Evolutionary conservation across 2,113 vertebrate genomes (phyloP).

Genomic region (Saimiri boliviensis): DNA sequence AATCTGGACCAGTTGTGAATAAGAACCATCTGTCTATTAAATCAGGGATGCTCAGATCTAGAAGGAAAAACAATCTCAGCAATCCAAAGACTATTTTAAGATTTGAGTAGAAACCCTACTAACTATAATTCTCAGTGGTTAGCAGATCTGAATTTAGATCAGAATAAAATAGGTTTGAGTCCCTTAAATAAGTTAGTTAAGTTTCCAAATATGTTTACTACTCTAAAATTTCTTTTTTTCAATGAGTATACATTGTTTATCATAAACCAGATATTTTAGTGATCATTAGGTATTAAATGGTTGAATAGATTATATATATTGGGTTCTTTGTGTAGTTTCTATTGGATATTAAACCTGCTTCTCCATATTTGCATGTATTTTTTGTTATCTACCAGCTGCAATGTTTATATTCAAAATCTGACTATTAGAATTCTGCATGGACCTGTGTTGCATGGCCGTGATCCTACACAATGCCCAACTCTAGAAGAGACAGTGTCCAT

Average conservation of each 20-base stretch:
- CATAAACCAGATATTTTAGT: background rate
- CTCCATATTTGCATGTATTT: too few relatives aligned
- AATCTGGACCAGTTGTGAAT: background rate
- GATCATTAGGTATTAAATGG: background rate
- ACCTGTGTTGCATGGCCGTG: background rate
- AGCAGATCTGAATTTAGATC: background rate
- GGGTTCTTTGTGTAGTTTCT: background rate
- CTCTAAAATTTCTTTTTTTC: background rate
- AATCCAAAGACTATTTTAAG: background rate
- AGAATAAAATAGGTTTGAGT: background rate
- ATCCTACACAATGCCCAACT: background rate
- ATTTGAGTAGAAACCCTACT: background rate
- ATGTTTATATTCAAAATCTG: background rate
- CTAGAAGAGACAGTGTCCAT: background rate
- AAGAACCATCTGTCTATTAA: background rate
- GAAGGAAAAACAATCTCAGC: background rate
- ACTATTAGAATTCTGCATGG: background rate
- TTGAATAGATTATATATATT: background rate
- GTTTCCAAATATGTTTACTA: background rate
- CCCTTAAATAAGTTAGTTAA: background rate
- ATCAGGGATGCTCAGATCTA: background rate
- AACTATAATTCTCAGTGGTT: background rate
- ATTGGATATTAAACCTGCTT: background rate
- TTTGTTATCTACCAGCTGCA: background rate
- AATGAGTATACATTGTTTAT: background rate